Evolutionary conservation across 2,113 vertebrate genomes (phyloP), one percentile per base, ranked within the genome.

Genomic region (Brachionichthys hirsutus): DNA sequence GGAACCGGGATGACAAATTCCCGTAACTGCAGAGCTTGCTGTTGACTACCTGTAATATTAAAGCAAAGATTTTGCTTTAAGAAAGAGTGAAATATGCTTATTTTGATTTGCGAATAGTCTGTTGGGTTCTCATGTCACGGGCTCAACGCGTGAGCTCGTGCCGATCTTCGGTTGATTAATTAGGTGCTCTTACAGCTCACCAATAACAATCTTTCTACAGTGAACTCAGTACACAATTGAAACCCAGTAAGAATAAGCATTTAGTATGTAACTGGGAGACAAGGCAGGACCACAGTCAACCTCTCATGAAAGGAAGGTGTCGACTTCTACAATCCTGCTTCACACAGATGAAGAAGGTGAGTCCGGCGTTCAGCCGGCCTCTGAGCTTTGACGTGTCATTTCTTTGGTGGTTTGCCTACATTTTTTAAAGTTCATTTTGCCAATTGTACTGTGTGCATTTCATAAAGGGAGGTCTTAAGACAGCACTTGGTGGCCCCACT

Each of bases 401-500:
- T n/a, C n/a, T n/a, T n/a, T n/a, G n/a, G n/a, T n/a, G n/a, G n/a
- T n/a, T n/a, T n/a, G n/a, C n/a, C n/a, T n/a, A n/a, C n/a, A n/a
- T n/a, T n/a, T n/a, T n/a, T n/a, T n/a, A n/a, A n/a, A n/a, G n/a
- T n/a, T n/a, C n/a, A n/a, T n/a, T n/a, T n/a, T n/a, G n/a, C n/a
- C n/a, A n/a, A n/a, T n/a, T n/a, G n/a, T n/a, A n/a, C n/a, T n/a
- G n/a, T n/a, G n/a, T n/a, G n/a, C n/a, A n/a, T n/a, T n/a, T n/a
- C n/a, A n/a, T n/a, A n/a, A n/a, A n/a, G n/a, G n/a, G n/a, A n/a
- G n/a, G n/a, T n/a, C n/a, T 38, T 54, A 16, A 70, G 55, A 16
- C 41, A 46, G 46, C 38, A 20, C 58, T 69, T 40, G 68, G 44
- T 18, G 54, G 60, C 59, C 62, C 69, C 53, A n/a, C n/a, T 70